Evolutionary conservation across 2,113 vertebrate species (phyloP), one percentile per base, ranked within the genome.

Genomic region (Merops nubicus): DNA sequence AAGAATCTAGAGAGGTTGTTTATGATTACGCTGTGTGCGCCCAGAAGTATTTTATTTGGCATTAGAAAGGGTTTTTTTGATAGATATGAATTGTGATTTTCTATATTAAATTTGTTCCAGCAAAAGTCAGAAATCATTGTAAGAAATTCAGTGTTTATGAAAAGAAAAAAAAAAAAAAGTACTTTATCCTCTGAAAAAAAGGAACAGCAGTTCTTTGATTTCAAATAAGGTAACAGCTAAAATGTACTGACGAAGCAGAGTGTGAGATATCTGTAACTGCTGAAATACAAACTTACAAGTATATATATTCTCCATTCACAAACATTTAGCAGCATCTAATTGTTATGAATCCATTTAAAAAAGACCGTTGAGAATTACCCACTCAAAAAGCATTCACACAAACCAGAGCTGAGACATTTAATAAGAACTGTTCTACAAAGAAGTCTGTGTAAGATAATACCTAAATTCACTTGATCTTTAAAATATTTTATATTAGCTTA

Each of bases 271-370:
- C 22, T 63, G 80, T 91, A 94, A 91, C 75, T 50, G 20, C 8
- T 94, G 73, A 97, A 96, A 97, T 85, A 85, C 38, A 96, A 96
- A 87, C 81, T 94, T 89, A 85, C 21, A 88, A 70, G 25, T 63
- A 47, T 34, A 73, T 86, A 72, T 85, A 90, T 85, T 94, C 92
- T 92, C 56, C 23, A 88, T 57, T 88, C 78, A 90, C 74, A 94
- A 84, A 74, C 31, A 77, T 59, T 45, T 65, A 91, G 31, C 59
- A 92, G 59, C 43, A 64, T 80, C 91, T 81, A 96, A 91, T 3
- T 21, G 83, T 82, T 89, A 88, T 54, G 9, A 57, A 84, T 63
- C 40, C n/a, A 54, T 48, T 65, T 40, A 89, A 65, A 95, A 82
- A 51, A 92, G 5, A 86, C 51, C 38, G 29, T 33, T 63, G 94